phyloP scores from a whole-genome alignment of 1,140 invertebrate genomes.

The Zaprionus africanus region DNA sequence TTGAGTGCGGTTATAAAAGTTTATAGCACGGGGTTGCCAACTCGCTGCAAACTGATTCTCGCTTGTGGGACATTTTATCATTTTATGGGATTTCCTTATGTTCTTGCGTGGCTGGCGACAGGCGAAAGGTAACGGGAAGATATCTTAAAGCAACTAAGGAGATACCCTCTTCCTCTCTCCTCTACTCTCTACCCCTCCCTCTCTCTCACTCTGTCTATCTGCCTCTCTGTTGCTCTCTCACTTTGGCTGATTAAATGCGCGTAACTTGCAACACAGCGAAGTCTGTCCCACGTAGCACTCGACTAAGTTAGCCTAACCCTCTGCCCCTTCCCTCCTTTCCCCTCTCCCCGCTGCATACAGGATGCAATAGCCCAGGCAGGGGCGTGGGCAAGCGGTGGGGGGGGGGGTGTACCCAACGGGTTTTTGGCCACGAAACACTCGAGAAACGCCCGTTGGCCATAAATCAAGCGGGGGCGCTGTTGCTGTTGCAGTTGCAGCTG shows the following conservation, averaged over 20 bases:
- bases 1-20: constrained; percentile 11
- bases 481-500: constrained; percentile 5
- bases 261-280: constrained; percentile 10
- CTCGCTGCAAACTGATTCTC: constrained; percentile 7
- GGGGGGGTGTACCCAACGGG: background rate
- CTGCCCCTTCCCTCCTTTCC: background rate
- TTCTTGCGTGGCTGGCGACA: background rate
- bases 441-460: constrained; percentile 44
- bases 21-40: background rate
- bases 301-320: background rate
- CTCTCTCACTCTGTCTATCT: background rate
- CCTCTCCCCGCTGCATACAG: background rate
- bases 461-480: constrained; percentile 50
- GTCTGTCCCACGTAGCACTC: background rate
- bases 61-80: constrained; percentile 1
- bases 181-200: background rate
- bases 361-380: background rate
- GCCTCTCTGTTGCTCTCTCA: background rate
- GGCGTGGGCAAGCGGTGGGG: background rate
- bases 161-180: background rate
- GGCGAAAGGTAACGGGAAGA: background rate
- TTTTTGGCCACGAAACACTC: background rate
- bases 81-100: constrained; percentile 4
- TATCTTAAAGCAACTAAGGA: background rate
- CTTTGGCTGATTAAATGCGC: constrained; percentile 14